A percentile compares a stretch with the other conserved stretches of the same genome.
These are phyloP conservation scores for Brachyopa scutellaris DNA, from an alignment of 2,888 invertebrate species.

Conservation along the genomic window DNA sequence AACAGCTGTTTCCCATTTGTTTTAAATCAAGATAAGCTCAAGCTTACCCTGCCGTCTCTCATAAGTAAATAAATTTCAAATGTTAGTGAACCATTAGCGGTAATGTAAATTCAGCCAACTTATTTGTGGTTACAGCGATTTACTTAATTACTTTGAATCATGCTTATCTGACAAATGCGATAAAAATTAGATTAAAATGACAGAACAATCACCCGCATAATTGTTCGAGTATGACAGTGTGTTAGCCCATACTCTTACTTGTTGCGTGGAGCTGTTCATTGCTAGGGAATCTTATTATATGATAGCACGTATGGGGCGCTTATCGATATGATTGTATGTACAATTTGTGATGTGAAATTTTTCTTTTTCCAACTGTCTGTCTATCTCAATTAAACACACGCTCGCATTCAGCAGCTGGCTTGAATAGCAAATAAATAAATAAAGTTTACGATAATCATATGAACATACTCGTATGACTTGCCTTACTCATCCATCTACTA, in stretches of 20 bases:
- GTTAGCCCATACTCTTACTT: background rate
- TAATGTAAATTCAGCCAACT: background rate
- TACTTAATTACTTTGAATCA: background rate
- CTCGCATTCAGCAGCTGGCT: too few relatives aligned
- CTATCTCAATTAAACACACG: too few relatives aligned
- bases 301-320: too few relatives aligned
- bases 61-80: background rate
- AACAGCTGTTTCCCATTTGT: background rate
- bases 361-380: too few relatives aligned
- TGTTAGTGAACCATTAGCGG: background rate
- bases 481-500: slow-evolving; percentile 23
- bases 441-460: too few relatives aligned
- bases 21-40: background rate
- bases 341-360: too few relatives aligned
- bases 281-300: too few relatives aligned
- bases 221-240: background rate
- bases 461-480: too few relatives aligned
- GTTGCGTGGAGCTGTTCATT: too few relatives aligned
- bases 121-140: background rate
- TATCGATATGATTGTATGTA: too few relatives aligned
- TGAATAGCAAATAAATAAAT: too few relatives aligned
- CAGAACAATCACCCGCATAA: background rate
- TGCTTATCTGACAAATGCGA: background rate
- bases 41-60: background rate
- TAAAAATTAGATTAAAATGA: background rate